Percentiles rank a stretch among this genome's conserved stretches.
Conservation (phyloP, 2,113 vertebrate species). For the Chloropsis cyanopogon region DNA sequence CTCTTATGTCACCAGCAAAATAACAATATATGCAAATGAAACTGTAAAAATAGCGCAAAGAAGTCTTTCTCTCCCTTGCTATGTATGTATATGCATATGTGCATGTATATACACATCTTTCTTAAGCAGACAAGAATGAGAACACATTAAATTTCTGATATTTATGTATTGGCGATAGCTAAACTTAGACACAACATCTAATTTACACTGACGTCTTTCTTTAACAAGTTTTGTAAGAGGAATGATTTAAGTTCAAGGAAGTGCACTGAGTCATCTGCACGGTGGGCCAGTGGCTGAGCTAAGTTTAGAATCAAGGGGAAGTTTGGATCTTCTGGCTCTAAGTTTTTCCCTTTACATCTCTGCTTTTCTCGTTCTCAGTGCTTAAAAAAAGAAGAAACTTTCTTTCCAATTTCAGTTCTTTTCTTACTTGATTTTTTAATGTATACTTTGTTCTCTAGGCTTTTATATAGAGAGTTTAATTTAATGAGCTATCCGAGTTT, state of each 20-base stretch:
- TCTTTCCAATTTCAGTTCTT: background rate
- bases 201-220: conserved; percentile 82
- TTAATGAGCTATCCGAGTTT: background rate
- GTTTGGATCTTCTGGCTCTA: conserved; percentile 58
- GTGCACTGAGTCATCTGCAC: conserved; percentile 76
- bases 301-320: conserved; percentile 75
- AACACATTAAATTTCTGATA: conserved; percentile 69
- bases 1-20: conserved; percentile 29
- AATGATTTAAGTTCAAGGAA: conserved; percentile 80
- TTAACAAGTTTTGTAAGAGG: conserved; percentile 81
- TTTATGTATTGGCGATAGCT: conserved; percentile 70
- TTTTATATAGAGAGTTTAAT: background rate
- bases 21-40: conserved; percentile 52
- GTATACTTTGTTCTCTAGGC: background rate
- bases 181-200: conserved; percentile 79
- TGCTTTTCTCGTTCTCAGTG: conserved; percentile 27
- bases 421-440: background rate
- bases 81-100: background rate
- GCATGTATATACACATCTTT: conserved; percentile 1
- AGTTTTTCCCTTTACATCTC: conserved; percentile 56
- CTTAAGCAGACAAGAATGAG: conserved; percentile 62
- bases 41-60: conserved; percentile 47
- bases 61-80: conserved; percentile 36
- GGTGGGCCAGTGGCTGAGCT: conserved; percentile 75
- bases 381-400: background rate